A percentile compares a stretch with the other conserved stretches of the same genome.
Evolutionary conservation across 2,113 vertebrate genomes (phyloP).

Genomic region (Nannospalax galili): DNA sequence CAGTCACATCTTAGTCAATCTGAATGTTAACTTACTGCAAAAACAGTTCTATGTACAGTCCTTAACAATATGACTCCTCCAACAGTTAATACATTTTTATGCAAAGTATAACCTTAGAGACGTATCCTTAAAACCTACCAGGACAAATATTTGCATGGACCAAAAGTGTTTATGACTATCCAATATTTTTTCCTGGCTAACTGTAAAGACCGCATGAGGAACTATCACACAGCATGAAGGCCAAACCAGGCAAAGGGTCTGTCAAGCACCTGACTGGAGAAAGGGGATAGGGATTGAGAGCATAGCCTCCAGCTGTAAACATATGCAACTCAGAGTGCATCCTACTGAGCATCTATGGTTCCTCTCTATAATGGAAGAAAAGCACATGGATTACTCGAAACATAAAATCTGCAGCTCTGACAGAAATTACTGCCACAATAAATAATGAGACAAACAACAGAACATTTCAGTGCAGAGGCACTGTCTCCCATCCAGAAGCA

Average conservation of each 20-base stretch:
- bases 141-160: conserved; percentile 34
- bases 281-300: not conserved
- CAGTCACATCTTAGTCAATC: conserved; percentile 63
- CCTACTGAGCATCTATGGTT: not conserved
- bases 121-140: conserved; percentile 38
- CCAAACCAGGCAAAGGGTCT: not conserved
- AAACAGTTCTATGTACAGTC: not conserved
- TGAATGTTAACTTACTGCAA: conserved; percentile 63
- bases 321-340: not conserved
- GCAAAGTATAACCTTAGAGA: conserved; percentile 35
- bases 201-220: not conserved
- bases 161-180: not conserved
- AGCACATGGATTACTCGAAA: conserved; percentile 3
- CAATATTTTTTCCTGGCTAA: not conserved
- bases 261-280: not conserved
- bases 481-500: not conserved
- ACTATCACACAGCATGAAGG: not conserved
- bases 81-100: conserved; percentile 26
- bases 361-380: conserved; percentile 44
- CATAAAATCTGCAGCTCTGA: conserved; percentile 14
- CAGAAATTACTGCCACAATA: conserved; percentile 5
- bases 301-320: not conserved
- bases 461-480: not conserved
- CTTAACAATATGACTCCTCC: not conserved
- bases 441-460: not conserved